Evolutionary conservation across 2,797 vertebrate genomes (phyloP).

Genomic region (Acanthopagrus latus): DNA sequence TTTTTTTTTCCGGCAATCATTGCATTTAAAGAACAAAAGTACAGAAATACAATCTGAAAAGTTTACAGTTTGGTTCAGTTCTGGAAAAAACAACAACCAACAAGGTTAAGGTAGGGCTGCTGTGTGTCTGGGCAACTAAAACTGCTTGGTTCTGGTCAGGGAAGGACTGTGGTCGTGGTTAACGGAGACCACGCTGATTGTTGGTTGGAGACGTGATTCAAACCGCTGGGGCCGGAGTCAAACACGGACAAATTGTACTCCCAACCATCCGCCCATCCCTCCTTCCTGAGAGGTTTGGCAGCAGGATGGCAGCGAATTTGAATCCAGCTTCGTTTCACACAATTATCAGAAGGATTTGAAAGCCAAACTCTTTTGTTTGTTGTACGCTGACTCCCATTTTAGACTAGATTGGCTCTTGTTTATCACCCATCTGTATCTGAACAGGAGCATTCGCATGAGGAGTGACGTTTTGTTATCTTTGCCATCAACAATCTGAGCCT

Average conservation of each 20-base stretch:
- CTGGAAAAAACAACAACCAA: too few relatives aligned
- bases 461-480: neutral
- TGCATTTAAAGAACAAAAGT: too few relatives aligned
- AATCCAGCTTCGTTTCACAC: too few relatives aligned
- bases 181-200: neutral
- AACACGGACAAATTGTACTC: neutral
- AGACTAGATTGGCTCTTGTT: neutral
- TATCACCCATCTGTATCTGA: neutral
- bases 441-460: neutral
- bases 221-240: neutral
- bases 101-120: neutral
- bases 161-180: neutral
- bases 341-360: neutral
- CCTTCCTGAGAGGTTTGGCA: constrained; percentile 24
- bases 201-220: neutral
- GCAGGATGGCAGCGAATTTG: neutral
- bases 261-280: neutral
- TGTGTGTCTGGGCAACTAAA: neutral
- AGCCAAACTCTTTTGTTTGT: neutral
- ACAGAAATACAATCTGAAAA: too few relatives aligned
- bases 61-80: too few relatives aligned
- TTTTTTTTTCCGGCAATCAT: neutral
- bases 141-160: neutral
- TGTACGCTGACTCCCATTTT: neutral
- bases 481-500: constrained; percentile 1